Percentiles rank a stretch among this genome's conserved stretches.
phyloP scores from a whole-genome alignment of 1,140 invertebrate genomes.

The Himalopsyche phryganea region DNA sequence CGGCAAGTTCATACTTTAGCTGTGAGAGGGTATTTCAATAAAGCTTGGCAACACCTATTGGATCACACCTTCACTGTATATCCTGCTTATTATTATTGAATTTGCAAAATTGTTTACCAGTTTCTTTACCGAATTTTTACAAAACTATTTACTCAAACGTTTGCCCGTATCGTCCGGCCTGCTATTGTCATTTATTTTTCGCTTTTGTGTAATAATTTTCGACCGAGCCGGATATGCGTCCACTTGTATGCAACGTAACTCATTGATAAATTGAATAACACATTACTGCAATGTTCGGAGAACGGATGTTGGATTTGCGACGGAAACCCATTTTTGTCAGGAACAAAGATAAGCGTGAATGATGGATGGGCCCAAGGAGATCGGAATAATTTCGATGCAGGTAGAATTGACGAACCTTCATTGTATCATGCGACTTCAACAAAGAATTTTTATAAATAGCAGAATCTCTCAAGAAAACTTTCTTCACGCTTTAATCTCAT shows the following conservation, averaged over 20 bases:
- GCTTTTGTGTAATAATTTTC: neutral
- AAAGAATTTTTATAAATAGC: too few relatives aligned
- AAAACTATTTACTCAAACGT: neutral
- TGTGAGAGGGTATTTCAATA: too few relatives aligned
- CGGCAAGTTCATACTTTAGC: too few relatives aligned
- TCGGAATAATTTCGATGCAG: slow-evolving; percentile 1
- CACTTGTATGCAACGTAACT: slow-evolving; percentile 22
- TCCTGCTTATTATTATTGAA: slow-evolving; percentile 3
- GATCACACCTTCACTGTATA: neutral
- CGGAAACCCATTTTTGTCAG: slow-evolving; percentile 26
- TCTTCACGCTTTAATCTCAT: too few relatives aligned
- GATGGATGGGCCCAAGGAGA: slow-evolving; percentile 25
- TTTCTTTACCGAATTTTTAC: slow-evolving; percentile 1
- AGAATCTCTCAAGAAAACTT: too few relatives aligned
- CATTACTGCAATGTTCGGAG: slow-evolving; percentile 11
- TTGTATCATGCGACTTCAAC: too few relatives aligned
- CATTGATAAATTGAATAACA: slow-evolving; percentile 31
- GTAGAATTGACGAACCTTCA: neutral
- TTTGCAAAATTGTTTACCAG: neutral
- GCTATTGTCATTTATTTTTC: slow-evolving; percentile 19
- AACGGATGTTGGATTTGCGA: slow-evolving; percentile 32
- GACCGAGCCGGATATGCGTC: slow-evolving; percentile 27
- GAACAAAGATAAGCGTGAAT: slow-evolving; percentile 24
- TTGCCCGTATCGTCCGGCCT: neutral
- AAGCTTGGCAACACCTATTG: neutral